Base-by-base conservation (phyloP, 2,797 vertebrate genomes). In the Chelon labrosus region DNA sequence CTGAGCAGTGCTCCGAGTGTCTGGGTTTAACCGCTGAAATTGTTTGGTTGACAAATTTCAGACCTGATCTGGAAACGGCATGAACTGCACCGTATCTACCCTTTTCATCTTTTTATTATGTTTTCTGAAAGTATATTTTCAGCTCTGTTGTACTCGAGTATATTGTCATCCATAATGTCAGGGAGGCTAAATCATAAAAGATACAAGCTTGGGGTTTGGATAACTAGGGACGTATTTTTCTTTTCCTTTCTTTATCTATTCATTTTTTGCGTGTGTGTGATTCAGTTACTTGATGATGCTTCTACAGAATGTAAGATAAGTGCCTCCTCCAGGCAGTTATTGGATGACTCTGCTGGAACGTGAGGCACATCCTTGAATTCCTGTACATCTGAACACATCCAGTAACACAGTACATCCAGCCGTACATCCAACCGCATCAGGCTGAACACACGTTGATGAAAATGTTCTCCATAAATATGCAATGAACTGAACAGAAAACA, bases 271-370 rank as follows among this genome's bases (percentile, higher is more conserved):
- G 39, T 12, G 39, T 42, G 12, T 70, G 37, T 51, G 57, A 62
- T 60, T 64, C 55, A 38, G 47, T 62, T 76, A 56, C 44, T 79
- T 20, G 0, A 61, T 17, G 12, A 76, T 55, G 44, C 59, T 56
- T 58, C 86, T 82, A 69, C 75, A 71, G 69, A 65, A 16, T 50
- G 70, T 47, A 65, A 77, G 80, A 89, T 89, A 84, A 89, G 82
- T 74, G 59, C 82, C 76, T 83, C 80, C 77, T 77, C 69, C 74
- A 73, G 79, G 75, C 66, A 70, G 74, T 53, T 70, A 59, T 55
- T 67, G 57, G 39, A 27, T 17, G 54, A 39, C 56, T 60, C 67
- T 22, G 5, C 56, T 46, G 58, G 68, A 66, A 37, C 46, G 64
- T 60, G 52, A 65, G 59, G 75, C 54, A 14, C 49, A 35, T 71